Evolutionary conservation across 2,888 invertebrate genomes (phyloP), one percentile per base, ranked within the genome.

Genomic region (Conchocele bisecta): DNA sequence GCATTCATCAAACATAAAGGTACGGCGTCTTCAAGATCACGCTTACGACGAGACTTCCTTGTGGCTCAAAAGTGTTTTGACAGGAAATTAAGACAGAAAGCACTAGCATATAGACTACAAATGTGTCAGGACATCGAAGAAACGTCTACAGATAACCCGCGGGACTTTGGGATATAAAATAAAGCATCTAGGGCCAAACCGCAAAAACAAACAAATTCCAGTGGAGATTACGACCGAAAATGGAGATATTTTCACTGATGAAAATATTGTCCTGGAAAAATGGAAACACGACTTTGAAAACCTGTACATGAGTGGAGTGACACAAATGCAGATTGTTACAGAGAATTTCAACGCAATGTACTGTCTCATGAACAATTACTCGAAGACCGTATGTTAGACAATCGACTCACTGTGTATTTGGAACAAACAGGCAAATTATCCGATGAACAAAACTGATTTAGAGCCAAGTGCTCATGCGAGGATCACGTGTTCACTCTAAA

Each of bases 361-460:
- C n/a, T n/a, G n/a, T n/a, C n/a, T n/a, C n/a, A n/a, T n/a, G n/a
- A n/a, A n/a, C n/a, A n/a, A n/a, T n/a, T n/a, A n/a, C n/a, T 28
- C n/a, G 57, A 57, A 28, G 41, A 57, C 17, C 22, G 41, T n/a
- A 57, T 57, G 57, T 37, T 57, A 6, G 57, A 51, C 58, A 7
- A 24, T 48, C 20, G 44, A 56, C 17, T 56, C 50, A 17, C 60
- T 56, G 24, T 42, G 28, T 28, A 22, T 48, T 17, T 68, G 61
- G 61, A 6, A 54, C 17, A 44, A 44, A 37, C 5, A 48, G 15
- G 58, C 67, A 33, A 72, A 58, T 15, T 67, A 22, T 20, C 63
- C 61, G 2, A 61, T 57, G 15, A 20, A 42, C 0, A 53, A n/a
- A n/a, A n/a, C n/a, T n/a, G n/a, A n/a, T n/a, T n/a, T n/a, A n/a